Evolutionary conservation across 2,888 invertebrate genomes (phyloP).

Genomic region (Drosophila mettleri): DNA sequence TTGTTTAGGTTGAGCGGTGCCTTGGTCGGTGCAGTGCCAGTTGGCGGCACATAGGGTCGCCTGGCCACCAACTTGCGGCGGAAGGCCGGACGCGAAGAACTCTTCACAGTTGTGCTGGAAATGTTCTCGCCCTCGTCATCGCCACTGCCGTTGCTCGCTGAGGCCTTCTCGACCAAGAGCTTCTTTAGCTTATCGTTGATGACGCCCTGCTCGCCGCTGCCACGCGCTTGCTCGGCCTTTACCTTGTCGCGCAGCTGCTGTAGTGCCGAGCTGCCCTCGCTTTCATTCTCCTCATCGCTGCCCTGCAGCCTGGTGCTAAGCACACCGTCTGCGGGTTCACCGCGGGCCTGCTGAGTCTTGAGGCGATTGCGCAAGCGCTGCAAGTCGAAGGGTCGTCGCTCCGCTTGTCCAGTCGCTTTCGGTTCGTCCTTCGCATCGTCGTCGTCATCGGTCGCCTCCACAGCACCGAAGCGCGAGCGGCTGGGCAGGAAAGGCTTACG

Average conservation of each 20-base stretch:
- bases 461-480: constrained; percentile 34
- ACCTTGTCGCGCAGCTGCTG: constrained; percentile 69
- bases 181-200: constrained; percentile 72
- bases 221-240: constrained; percentile 60
- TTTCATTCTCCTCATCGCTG: constrained; percentile 27
- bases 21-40: constrained; percentile 38
- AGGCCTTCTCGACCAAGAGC: constrained; percentile 53
- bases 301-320: constrained; percentile 44
- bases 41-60: constrained; percentile 70
- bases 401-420: background rate
- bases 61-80: constrained; percentile 77
- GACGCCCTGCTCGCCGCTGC: constrained; percentile 62
- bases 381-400: constrained; percentile 45
- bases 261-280: constrained; percentile 48
- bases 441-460: constrained; percentile 10
- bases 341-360: constrained; percentile 57
- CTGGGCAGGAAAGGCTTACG: constrained; percentile 57
- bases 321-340: constrained; percentile 46
- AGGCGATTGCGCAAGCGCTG: constrained; percentile 65
- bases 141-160: background rate
- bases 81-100: constrained; percentile 58
- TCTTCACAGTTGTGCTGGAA: constrained; percentile 1
- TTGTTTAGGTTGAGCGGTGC: constrained; percentile 32
- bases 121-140: constrained; percentile 12
- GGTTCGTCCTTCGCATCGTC: constrained; percentile 7